phyloP scores from a whole-genome alignment of 2,888 invertebrate species.

The Atethmia centrago region DNA sequence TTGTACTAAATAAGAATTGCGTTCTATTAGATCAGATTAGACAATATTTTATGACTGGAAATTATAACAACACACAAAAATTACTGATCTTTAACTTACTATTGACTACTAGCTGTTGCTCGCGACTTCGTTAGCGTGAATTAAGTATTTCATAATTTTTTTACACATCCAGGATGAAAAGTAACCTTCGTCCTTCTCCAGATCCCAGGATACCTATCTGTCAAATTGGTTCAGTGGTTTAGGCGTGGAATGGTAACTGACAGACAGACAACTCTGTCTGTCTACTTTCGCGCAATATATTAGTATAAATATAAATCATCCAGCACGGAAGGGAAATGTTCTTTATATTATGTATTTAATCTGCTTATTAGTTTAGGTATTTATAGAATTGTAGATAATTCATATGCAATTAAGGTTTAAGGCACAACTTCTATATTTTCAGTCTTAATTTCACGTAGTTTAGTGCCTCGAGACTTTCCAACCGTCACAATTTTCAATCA shows the following conservation, averaged over 20 bases:
- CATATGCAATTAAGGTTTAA: background rate
- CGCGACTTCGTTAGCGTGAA: background rate
- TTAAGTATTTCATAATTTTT: background rate
- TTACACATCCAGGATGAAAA: background rate
- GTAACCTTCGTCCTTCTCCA: too few relatives aligned
- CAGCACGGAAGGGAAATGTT: background rate
- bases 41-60: conserved; percentile 7
- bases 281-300: too few relatives aligned
- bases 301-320: background rate
- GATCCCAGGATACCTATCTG: background rate
- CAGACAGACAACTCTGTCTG: too few relatives aligned
- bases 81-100: background rate
- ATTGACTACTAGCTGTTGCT: background rate
- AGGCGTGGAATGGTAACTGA: background rate
- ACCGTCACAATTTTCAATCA: background rate
- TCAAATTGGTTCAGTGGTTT: background rate
- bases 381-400: background rate
- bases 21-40: conserved; percentile 31
- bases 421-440: too few relatives aligned
- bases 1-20: conserved; percentile 11
- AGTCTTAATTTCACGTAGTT: background rate
- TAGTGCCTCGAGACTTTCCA: background rate
- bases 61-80: background rate
- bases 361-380: background rate
- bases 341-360: too few relatives aligned